Base-by-base conservation (phyloP, 2,113 vertebrate species). In the Psittacula cyanocephala region DNA sequence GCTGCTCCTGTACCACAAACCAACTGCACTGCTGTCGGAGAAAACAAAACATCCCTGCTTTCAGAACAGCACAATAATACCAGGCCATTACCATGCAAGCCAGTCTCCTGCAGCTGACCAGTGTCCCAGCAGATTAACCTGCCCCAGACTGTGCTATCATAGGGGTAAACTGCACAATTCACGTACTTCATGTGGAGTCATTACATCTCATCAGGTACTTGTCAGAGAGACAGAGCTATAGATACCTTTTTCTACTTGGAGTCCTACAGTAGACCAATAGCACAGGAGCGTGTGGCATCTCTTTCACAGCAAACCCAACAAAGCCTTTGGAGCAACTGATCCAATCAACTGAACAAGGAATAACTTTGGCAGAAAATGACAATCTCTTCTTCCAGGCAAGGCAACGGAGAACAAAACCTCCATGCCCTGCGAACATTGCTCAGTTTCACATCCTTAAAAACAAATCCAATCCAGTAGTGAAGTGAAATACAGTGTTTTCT, bases 11-110 rank as follows among this genome's bases (percentile, higher is more conserved):
- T 15, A 37, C 50, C 17, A 37, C 44, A 37, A 31, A n/a, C 14
- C 15, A 41, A 11, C 1, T 3, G 1, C 7, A 5, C 23, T 39
- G 3, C 39, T 60, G 9, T 1, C 6, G 18, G 77, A 50, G 5
- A n/a, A 83, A 64, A 77, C 9, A 46, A 39, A 68, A 43, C 22
- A 11, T 27, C 39, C 7, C 3, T 7, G 10, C 41, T 17, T 18
- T n/a, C 55, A 92, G 19, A 11, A 35, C 71, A 74, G 31, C 29
- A 60, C 0, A 3, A 59, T 17, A 31, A 41, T 8, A 25, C 17
- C 22, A 43, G 39, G 11, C 11, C 10, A 7, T 4, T 17, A 13
- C 25, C 19, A 2, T 3, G 12, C 12, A 50, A 44, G 3, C 27
- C 53, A 77, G 43, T 15, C 13, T 13, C 35, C 47, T 46, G 28